Evolutionary conservation across 2,797 vertebrate species (phyloP).

Genomic region (Leptoclinus maculatus): DNA sequence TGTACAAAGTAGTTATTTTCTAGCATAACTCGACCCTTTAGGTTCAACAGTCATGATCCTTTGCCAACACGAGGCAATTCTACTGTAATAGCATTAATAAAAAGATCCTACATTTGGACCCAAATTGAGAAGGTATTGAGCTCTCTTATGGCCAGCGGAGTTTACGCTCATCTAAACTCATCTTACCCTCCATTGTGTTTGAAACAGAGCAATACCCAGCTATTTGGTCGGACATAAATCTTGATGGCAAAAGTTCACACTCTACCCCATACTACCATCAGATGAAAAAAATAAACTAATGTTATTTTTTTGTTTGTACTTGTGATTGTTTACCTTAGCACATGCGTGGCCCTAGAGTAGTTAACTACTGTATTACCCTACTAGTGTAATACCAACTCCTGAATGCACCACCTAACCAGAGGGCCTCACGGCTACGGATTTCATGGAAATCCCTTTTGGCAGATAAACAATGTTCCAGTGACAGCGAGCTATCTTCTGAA

Average conservation of each 20-base stretch:
- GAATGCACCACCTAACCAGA: constrained; percentile 14
- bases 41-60: neutral
- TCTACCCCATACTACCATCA: neutral
- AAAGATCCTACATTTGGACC: constrained; percentile 15
- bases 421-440: constrained; percentile 34
- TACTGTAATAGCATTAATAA: constrained; percentile 8
- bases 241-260: constrained; percentile 18
- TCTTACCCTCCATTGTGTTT: constrained; percentile 34
- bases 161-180: constrained; percentile 41
- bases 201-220: constrained; percentile 21
- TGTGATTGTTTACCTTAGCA: constrained; percentile 4
- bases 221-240: constrained; percentile 33
- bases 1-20: neutral
- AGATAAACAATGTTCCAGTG: constrained; percentile 42
- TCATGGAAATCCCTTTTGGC: constrained; percentile 37
- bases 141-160: constrained; percentile 28
- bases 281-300: neutral
- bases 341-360: neutral
- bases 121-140: constrained; percentile 18
- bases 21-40: neutral
- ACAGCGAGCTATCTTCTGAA: constrained; percentile 45
- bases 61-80: neutral
- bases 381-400: neutral
- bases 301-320: neutral
- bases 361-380: neutral